These are phyloP conservation scores for Oreochromis mossambicus DNA, from an alignment of 2,797 vertebrate genomes.

Conservation along the genomic window DNA sequence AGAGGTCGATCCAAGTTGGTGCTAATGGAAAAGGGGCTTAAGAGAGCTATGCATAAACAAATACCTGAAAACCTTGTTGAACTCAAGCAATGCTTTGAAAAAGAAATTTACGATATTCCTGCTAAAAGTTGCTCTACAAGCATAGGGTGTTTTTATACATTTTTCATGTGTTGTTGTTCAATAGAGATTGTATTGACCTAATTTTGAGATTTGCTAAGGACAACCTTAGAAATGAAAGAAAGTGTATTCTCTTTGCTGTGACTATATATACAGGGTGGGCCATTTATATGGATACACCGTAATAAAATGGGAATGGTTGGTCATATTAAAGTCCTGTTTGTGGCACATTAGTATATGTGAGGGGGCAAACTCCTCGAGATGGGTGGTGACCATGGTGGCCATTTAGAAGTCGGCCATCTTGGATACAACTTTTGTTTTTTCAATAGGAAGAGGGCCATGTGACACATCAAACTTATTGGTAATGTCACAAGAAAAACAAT, in stretches of 20 bases:
- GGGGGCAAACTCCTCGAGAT: too few species aligned
- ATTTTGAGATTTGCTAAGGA: not conserved
- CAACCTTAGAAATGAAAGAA: not conserved
- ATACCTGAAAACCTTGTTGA: not conserved
- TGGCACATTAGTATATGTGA: too few species aligned
- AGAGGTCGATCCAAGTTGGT: not conserved
- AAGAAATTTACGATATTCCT: fast-evolving
- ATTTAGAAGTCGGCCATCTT: too few species aligned
- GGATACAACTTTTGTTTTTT: too few species aligned
- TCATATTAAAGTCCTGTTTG: too few species aligned
- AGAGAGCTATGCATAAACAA: not conserved
- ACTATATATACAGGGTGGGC: too few species aligned
- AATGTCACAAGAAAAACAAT: too few species aligned
- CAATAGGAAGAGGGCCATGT: too few species aligned
- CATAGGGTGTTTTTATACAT: not conserved
- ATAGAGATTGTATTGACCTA: not conserved
- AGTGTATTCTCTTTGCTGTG: not conserved
- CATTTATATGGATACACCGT: too few species aligned
- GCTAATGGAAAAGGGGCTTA: not conserved
- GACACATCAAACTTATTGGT: too few species aligned
- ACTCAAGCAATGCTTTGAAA: not conserved
- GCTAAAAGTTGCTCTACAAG: not conserved
- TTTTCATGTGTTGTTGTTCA: not conserved
- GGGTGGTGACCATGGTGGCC: too few species aligned
- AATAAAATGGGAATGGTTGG: too few species aligned